A percentile compares a stretch with the other conserved stretches of the same genome.
Conservation (phyloP, 2,888 invertebrate genomes). For the Cephus pulcher region DNA sequence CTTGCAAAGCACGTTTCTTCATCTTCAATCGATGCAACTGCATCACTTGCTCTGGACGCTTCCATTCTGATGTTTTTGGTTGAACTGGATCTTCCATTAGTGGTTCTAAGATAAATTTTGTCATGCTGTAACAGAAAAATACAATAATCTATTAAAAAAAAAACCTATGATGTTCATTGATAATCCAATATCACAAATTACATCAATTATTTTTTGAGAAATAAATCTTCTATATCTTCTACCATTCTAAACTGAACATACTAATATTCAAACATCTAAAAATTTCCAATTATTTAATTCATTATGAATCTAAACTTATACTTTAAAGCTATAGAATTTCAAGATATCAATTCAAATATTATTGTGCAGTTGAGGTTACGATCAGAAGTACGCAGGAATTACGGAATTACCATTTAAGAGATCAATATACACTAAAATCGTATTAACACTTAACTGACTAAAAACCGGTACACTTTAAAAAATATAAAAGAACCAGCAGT, state of each 20-base stretch:
- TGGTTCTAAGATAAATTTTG: neutral
- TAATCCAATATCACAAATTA: neutral
- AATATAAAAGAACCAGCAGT: neutral
- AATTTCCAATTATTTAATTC: neutral
- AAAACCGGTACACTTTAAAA: neutral
- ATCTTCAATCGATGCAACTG: slow-evolving; percentile 81
- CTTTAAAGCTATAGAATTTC: neutral
- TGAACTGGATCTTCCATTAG: slow-evolving; percentile 29
- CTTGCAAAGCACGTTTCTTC: slow-evolving; percentile 82
- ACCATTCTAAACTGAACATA: too few species aligned
- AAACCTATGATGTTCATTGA: neutral
- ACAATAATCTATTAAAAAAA: neutral
- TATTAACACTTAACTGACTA: neutral
- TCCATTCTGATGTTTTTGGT: slow-evolving; percentile 64
- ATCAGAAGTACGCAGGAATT: neutral
- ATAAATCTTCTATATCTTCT: neutral
- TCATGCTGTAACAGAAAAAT: neutral
- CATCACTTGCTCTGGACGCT: slow-evolving; percentile 74
- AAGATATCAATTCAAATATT: neutral
- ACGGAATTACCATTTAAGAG: neutral
- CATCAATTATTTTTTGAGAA: neutral
- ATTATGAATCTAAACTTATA: neutral
- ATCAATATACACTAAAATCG: neutral
- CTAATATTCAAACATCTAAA: neutral
- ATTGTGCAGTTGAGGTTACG: neutral